Conservation (phyloP, 2,888 invertebrate genomes). For the Eremobia ochroleuca region DNA sequence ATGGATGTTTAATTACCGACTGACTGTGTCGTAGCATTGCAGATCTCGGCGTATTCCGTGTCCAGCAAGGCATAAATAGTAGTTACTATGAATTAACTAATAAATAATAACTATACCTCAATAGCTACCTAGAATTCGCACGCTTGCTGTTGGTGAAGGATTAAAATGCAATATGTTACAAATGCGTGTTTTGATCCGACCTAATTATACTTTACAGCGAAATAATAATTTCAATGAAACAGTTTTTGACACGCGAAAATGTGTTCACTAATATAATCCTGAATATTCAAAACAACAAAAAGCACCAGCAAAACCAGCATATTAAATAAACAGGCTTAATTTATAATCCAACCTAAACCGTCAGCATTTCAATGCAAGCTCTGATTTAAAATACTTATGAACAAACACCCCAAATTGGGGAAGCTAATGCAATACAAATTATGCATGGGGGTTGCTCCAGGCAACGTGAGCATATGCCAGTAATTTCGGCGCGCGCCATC, state of each 20-base stretch:
- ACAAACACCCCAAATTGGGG: conserved; percentile 55
- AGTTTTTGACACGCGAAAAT: conserved; percentile 5
- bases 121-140: conserved; percentile 8
- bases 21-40: conserved; percentile 17
- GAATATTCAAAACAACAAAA: conserved; percentile 29
- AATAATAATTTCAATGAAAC: not conserved
- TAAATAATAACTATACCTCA: conserved; percentile 3
- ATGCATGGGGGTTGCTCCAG: conserved; percentile 60
- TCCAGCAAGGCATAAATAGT: not conserved
- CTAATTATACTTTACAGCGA: not conserved
- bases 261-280: not conserved
- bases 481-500: conserved; percentile 56
- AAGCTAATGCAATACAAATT: conserved; percentile 60
- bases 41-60: conserved; percentile 26
- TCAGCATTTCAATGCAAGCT: conserved; percentile 45
- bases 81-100: conserved; percentile 8
- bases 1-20: conserved; percentile 47
- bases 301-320: conserved; percentile 12
- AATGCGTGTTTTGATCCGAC: not conserved
- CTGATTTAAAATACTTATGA: conserved; percentile 58
- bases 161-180: not conserved
- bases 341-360: conserved; percentile 38
- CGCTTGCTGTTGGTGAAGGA: not conserved
- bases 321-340: conserved; percentile 47
- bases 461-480: conserved; percentile 51